Percentiles rank a stretch among this genome's conserved stretches.
These are phyloP conservation scores for Hemiscyllium ocellatum DNA, from an alignment of 2,113 vertebrate species.

Conservation along the genomic window DNA sequence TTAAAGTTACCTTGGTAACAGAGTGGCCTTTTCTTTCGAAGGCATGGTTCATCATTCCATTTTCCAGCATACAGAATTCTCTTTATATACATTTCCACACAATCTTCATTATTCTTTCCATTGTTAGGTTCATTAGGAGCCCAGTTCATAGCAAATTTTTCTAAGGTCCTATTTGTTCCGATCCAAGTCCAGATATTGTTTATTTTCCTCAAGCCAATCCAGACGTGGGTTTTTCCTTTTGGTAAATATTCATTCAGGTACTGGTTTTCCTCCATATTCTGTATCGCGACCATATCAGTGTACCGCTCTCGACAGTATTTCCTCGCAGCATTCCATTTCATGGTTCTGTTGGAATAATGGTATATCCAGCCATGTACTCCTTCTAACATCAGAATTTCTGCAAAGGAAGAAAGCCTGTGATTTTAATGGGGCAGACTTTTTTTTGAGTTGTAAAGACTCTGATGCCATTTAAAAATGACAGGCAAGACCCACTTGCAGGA, in stretches of 20 bases:
- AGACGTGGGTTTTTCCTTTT: conserved; percentile 57
- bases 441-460: not conserved
- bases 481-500: not conserved
- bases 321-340: conserved; percentile 62
- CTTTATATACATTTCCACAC: conserved; percentile 90
- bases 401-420: not conserved
- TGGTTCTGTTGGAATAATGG: conserved; percentile 48
- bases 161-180: conserved; percentile 71
- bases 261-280: conserved; percentile 74
- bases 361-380: conserved; percentile 74
- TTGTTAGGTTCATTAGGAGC: conserved; percentile 76
- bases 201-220: conserved; percentile 86
- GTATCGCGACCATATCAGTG: conserved; percentile 89
- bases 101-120: conserved; percentile 65
- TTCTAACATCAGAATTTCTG: conserved; percentile 53
- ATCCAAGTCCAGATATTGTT: conserved; percentile 77
- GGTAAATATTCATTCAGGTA: conserved; percentile 68
- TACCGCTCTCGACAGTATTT: conserved; percentile 61
- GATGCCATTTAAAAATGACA: not conserved
- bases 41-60: conserved; percentile 84
- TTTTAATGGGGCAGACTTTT: not conserved
- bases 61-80: conserved; percentile 49
- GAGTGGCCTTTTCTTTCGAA: conserved; percentile 62
- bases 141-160: conserved; percentile 74
- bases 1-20: conserved; percentile 69